phyloP scores from a whole-genome alignment of 2,888 invertebrate species.

The Troides oblongomaculatus region DNA sequence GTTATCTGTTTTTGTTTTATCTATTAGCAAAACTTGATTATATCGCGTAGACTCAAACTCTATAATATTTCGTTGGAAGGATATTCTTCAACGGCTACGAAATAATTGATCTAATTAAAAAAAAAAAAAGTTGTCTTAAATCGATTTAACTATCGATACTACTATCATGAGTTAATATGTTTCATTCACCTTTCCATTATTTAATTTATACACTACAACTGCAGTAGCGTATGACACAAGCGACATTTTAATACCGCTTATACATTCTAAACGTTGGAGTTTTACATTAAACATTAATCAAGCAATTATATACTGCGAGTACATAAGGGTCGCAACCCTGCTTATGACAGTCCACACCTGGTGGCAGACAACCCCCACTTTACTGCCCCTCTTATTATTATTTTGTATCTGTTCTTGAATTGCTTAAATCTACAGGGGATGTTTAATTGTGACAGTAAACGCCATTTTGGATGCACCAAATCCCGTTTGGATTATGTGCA shows the following conservation, averaged over 20 bases:
- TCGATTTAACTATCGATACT: no score
- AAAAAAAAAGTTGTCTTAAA: no score
- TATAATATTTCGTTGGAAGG: no score
- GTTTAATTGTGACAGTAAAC: constrained; percentile 73
- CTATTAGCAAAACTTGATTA: no score
- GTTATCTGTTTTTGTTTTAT: no score
- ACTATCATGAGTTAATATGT: no score
- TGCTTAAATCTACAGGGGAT: constrained; percentile 70
- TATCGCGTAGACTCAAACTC: no score
- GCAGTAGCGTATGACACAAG: background rate
- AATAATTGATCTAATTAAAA: no score
- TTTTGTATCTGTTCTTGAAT: constrained; percentile 79
- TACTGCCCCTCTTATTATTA: constrained; percentile 71
- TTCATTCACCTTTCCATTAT: no score
- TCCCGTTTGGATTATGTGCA: constrained; percentile 51
- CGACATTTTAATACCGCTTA: background rate
- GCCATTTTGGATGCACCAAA: constrained; percentile 72
- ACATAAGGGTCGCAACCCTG: constrained; percentile 69
- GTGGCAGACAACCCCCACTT: constrained; percentile 62
- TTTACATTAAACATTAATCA: constrained; percentile 58
- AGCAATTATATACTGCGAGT: constrained; percentile 44
- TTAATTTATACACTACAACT: no score
- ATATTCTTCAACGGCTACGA: no score
- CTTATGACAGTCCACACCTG: constrained; percentile 67
- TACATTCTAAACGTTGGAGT: constrained; percentile 36